Percentiles rank a stretch among this genome's conserved stretches.
Evolutionary conservation across 2,113 vertebrate species (phyloP).

Genomic region (Myrmecophaga tridactyla): DNA sequence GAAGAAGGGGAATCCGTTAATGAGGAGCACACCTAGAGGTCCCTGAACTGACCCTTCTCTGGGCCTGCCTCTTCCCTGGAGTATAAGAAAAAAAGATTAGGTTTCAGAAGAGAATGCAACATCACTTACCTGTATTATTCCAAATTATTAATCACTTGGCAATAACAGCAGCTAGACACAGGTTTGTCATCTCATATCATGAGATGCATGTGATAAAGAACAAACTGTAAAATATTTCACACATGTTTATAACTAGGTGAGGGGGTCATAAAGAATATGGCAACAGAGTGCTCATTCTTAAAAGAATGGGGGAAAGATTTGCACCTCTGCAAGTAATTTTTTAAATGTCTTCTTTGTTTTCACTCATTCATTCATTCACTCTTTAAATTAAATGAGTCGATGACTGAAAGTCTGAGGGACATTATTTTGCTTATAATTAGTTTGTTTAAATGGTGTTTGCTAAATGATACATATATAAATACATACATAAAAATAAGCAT

Average conservation of each 20-base stretch:
- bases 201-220: background rate
- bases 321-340: background rate
- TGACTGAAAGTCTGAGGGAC: background rate
- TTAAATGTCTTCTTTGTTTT: background rate
- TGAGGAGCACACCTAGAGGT: background rate
- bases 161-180: background rate
- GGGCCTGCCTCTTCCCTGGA: background rate
- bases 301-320: background rate
- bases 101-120: background rate
- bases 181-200: background rate
- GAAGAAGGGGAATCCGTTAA: background rate
- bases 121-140: background rate
- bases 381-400: background rate
- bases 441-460: background rate
- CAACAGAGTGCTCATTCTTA: background rate
- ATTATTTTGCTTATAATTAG: background rate
- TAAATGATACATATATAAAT: background rate
- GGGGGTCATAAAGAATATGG: background rate
- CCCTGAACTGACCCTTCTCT: background rate
- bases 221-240: background rate
- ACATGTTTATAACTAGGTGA: background rate
- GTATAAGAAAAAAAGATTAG: background rate
- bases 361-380: background rate
- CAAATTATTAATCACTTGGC: background rate
- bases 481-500: background rate